Percentiles rank a stretch among this genome's conserved stretches.
phyloP scores from a whole-genome alignment of 2,888 invertebrate species.

The Andrena hattorfiana region DNA sequence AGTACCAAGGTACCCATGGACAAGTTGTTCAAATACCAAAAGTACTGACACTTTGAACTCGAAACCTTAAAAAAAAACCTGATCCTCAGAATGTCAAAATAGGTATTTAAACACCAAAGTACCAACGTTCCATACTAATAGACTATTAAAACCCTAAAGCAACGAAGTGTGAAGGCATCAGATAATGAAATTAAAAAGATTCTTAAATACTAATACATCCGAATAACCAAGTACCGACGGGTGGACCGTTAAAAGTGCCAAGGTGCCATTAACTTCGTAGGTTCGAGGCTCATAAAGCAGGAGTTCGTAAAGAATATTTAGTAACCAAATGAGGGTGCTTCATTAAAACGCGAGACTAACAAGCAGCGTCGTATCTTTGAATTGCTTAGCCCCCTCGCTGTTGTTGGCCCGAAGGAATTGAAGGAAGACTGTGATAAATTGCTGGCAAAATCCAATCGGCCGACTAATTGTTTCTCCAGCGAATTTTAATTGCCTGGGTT shows the following conservation, averaged over 20 bases:
- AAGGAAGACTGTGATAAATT: constrained; percentile 12
- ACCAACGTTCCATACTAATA: neutral
- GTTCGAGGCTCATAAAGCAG: neutral
- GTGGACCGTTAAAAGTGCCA: neutral
- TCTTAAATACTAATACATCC: too few relatives aligned
- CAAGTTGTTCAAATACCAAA: too few relatives aligned
- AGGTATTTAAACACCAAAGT: neutral
- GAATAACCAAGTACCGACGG: too few relatives aligned
- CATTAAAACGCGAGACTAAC: neutral
- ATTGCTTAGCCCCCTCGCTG: neutral
- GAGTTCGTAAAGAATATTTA: neutral
- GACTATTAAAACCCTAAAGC: neutral
- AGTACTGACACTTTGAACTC: too few relatives aligned
- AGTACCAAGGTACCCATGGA: neutral
- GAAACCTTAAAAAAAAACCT: too few relatives aligned
- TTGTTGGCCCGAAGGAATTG: neutral
- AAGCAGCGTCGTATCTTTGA: neutral
- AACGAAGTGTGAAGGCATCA: neutral
- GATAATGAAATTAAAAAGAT: too few relatives aligned
- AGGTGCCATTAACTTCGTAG: neutral
- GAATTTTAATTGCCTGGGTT: constrained; percentile 31
- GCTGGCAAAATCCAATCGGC: constrained; percentile 7
- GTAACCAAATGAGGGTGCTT: neutral
- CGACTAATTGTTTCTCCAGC: neutral
- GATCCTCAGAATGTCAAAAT: too few relatives aligned